Percentiles rank a stretch among this genome's conserved stretches.
Evolutionary conservation across 2,888 invertebrate genomes (phyloP).

Genomic region (Apomyelois bistriatella): DNA sequence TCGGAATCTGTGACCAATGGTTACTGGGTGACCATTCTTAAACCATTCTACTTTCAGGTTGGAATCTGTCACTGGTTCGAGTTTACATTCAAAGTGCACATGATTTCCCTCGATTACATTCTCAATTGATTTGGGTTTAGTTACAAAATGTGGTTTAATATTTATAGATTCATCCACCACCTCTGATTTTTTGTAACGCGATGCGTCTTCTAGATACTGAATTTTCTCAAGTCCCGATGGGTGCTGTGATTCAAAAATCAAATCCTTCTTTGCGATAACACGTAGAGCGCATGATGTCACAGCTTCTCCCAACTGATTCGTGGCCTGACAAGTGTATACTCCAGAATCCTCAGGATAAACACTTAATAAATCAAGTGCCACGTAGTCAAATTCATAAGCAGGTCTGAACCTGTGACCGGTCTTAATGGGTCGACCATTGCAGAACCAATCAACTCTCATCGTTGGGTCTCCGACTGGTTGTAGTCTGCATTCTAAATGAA

Average conservation of each 20-base stretch:
- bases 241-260: conserved; percentile 93
- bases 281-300: conserved; percentile 94
- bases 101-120: conserved; percentile 93
- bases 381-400: conserved; percentile 98
- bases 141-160: conserved; percentile 90
- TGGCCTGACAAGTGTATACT: conserved; percentile 96
- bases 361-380: conserved; percentile 96
- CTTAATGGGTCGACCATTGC: conserved; percentile 94
- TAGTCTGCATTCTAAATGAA: conserved; percentile 94
- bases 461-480: conserved; percentile 95
- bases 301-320: conserved; percentile 96
- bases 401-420: conserved; percentile 97
- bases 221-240: conserved; percentile 95
- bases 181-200: conserved; percentile 90
- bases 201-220: conserved; percentile 93
- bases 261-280: conserved; percentile 93
- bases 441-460: conserved; percentile 97
- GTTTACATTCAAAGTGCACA: conserved; percentile 98
- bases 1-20: conserved; percentile 95
- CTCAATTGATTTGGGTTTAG: conserved; percentile 91
- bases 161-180: conserved; percentile 91
- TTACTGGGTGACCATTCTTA: conserved; percentile 96
- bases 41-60: conserved; percentile 98
- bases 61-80: conserved; percentile 97
- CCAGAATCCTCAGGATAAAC: conserved; percentile 99